Evolutionary conservation across 1,140 invertebrate species (phyloP), one percentile per base, ranked within the genome.

Genomic region (Nilaparvata lugens): DNA sequence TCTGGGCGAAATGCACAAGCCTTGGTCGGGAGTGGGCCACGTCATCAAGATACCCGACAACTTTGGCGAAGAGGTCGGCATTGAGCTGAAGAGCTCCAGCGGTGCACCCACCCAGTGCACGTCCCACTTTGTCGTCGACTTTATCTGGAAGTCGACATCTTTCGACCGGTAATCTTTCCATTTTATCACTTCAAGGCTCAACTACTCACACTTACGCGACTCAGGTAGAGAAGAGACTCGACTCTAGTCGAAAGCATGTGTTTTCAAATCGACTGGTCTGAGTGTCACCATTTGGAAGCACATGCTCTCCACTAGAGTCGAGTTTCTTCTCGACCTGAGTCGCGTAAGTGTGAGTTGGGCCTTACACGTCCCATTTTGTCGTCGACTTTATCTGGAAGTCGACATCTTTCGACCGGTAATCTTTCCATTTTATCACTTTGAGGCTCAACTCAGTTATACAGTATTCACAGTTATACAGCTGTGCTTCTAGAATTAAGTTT

Each of bases 361-460:
- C 96, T 62, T 95, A 91, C 71, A 91, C 87, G 21, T 90, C 90
- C 52, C 97, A 97, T 73, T 99, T 98, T 77, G 92, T 95, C 0
- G 93, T 99, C 11, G 97, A 99, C 76, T 99, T 98, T 76, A 98
- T 99, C 19, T 99, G 97, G 97, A 99, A 99, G 72, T 95, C 95
- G 57, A 99, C 96, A 0, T 95, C 93, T 45, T 99, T 99, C 75
- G 95, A 99, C 74, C 85, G 93, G 91, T 93, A 72, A 63, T 69
- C 64, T 16, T 57, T n/a, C n/a, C n/a, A n/a, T n/a, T n/a, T n/a
- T n/a, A n/a, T n/a, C n/a, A n/a, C n/a, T n/a, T n/a, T n/a, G n/a
- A n/a, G n/a, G n/a, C n/a, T n/a, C n/a, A n/a, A n/a, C n/a, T n/a
- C n/a, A n/a, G n/a, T n/a, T n/a, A n/a, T n/a, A n/a, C n/a, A n/a